phyloP scores from a whole-genome alignment of 2,888 invertebrate genomes.

The Luffia ferchaultella region DNA sequence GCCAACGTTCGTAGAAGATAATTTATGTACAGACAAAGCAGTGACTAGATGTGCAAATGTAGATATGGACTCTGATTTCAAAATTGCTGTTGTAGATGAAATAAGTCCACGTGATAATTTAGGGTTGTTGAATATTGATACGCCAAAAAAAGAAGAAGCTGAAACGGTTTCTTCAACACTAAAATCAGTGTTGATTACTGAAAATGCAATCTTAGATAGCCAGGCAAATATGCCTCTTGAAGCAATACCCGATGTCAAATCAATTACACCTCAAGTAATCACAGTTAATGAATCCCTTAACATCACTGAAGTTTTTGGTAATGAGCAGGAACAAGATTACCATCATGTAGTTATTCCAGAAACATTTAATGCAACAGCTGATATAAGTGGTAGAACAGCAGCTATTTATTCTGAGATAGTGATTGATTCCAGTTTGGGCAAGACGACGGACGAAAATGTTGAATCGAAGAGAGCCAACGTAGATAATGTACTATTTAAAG shows the following conservation, averaged over 20 bases:
- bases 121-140: slow-evolving; percentile 26
- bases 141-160: slow-evolving; percentile 36
- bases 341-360: slow-evolving; percentile 18
- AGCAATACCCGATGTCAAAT: slow-evolving; percentile 27
- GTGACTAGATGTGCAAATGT: slow-evolving; percentile 54
- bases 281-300: slow-evolving; percentile 29
- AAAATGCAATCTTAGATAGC: slow-evolving; percentile 48
- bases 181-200: slow-evolving; percentile 38
- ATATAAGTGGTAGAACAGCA: slow-evolving; percentile 54
- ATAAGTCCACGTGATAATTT: slow-evolving; percentile 38
- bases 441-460: slow-evolving; percentile 19
- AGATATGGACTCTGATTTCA: slow-evolving; percentile 57
- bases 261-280: slow-evolving; percentile 31
- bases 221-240: slow-evolving; percentile 33
- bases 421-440: slow-evolving; percentile 40
- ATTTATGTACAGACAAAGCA: slow-evolving; percentile 33
- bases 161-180: slow-evolving; percentile 31
- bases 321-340: slow-evolving; percentile 45
- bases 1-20: slow-evolving; percentile 56
- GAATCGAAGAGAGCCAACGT: slow-evolving; percentile 41
- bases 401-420: slow-evolving; percentile 58
- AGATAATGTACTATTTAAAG: slow-evolving; percentile 59
- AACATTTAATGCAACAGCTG: slow-evolving; percentile 35
- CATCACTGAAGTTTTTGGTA: slow-evolving; percentile 37
- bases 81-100: slow-evolving; percentile 56